phyloP scores from a whole-genome alignment of 1,140 invertebrate genomes.

The Lordiphosa clarofinis region DNA sequence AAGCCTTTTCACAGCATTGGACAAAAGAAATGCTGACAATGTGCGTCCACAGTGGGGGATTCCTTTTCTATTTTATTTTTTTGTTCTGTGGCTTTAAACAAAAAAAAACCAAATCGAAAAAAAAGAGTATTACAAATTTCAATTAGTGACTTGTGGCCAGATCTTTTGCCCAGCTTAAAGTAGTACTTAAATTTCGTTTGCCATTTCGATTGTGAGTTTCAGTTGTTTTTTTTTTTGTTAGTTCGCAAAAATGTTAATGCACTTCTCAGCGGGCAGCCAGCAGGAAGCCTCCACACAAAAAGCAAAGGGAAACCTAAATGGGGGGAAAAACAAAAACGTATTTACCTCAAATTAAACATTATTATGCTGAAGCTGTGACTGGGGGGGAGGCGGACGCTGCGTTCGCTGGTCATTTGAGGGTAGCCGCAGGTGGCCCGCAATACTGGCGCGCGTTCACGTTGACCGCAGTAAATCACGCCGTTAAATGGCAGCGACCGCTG shows the following conservation, averaged over 20 bases:
- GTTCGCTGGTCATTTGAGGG: conserved; percentile 65
- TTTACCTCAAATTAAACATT: conserved; percentile 79
- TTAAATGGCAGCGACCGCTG: conserved; percentile 67
- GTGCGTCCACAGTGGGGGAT: conserved; percentile 12
- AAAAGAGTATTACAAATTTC: conserved; percentile 63
- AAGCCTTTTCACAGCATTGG: conserved; percentile 69
- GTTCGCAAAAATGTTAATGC: conserved; percentile 58
- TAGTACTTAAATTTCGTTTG: conserved; percentile 8
- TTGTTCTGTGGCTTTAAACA: not conserved
- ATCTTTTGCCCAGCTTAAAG: conserved; percentile 29
- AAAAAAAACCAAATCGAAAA: not conserved
- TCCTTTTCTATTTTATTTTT: no score
- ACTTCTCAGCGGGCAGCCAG: conserved; percentile 30
- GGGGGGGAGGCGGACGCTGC: conserved; percentile 5
- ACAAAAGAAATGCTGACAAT: conserved; percentile 69
- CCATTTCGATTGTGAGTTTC: not conserved
- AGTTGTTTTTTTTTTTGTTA: conserved; percentile 42
- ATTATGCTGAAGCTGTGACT: conserved; percentile 54
- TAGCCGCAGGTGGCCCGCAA: conserved; percentile 57
- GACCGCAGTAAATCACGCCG: conserved; percentile 79
- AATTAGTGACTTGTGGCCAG: conserved; percentile 49
- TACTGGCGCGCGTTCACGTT: conserved; percentile 30
- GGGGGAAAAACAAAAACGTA: conserved; percentile 63
- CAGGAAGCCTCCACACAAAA: conserved; percentile 14
- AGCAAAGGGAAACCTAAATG: conserved; percentile 3